phyloP scores from a whole-genome alignment of 2,888 invertebrate genomes.

The Torymus tubicola region DNA sequence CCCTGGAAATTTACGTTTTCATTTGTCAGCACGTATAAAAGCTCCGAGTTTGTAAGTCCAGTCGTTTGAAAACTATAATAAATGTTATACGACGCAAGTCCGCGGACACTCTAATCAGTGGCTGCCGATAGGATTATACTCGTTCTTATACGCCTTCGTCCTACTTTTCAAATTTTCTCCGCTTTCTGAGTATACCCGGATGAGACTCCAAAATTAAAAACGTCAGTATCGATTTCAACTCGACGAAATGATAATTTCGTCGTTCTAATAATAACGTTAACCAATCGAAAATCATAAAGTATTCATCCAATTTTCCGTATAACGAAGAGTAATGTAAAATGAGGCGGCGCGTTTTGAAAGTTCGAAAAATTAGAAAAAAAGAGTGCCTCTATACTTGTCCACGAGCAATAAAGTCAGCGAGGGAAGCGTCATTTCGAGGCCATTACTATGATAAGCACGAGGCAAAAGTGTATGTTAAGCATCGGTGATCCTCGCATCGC shows the following conservation, averaged over 20 bases:
- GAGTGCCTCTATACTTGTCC: background rate
- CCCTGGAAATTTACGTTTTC: conserved; percentile 20
- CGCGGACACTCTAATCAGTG: no score
- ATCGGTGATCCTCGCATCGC: no score
- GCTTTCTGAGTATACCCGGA: no score
- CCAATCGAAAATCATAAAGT: no score
- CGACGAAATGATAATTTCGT: no score
- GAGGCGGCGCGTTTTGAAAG: background rate
- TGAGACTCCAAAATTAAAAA: no score
- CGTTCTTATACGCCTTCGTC: no score
- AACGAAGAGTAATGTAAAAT: background rate
- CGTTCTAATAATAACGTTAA: no score
- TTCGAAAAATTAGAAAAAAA: conserved; percentile 18
- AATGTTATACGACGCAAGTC: background rate
- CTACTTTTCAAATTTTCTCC: no score
- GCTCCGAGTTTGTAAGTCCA: conserved; percentile 22
- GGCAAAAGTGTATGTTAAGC: conserved; percentile 16
- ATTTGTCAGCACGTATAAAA: conserved; percentile 15
- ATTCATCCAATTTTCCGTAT: no score
- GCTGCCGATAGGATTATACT: no score
- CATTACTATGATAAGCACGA: conserved; percentile 39
- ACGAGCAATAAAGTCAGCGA: conserved; percentile 1
- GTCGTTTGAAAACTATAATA: conserved; percentile 30
- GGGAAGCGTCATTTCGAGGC: background rate
- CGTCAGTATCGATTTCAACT: no score